Conservation (phyloP, 2,888 invertebrate species). For the Ashinkailepas kermadecensis region DNA sequence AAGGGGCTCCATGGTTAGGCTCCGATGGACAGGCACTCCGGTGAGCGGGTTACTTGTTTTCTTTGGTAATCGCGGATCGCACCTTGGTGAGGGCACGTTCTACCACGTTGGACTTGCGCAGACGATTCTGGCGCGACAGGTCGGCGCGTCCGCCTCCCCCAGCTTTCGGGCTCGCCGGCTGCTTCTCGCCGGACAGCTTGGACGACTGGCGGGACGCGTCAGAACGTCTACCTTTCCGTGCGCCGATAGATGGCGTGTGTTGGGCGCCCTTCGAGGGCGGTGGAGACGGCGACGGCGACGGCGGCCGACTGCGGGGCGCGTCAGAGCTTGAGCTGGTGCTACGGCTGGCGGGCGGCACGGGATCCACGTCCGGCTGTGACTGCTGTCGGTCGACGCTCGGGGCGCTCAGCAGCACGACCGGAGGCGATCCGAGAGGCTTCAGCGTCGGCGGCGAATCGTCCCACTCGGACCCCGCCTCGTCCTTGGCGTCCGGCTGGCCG, state of each 20-base stretch:
- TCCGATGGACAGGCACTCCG: neutral
- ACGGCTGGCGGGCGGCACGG: too few relatives aligned
- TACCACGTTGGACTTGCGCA: conserved; percentile 9
- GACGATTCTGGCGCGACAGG: neutral
- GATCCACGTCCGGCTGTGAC: too few relatives aligned
- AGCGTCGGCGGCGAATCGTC: too few relatives aligned
- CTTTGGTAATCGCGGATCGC: conserved; percentile 4
- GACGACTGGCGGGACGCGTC: neutral
- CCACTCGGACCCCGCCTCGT: too few relatives aligned
- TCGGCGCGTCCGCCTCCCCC: neutral
- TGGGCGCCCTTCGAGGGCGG: neutral
- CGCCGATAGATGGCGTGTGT: neutral
- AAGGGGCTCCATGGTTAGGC: neutral
- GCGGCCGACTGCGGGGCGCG: too few relatives aligned
- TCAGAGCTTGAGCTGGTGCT: too few relatives aligned
- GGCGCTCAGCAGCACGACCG: too few relatives aligned
- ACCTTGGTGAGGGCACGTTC: neutral
- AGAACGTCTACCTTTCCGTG: neutral
- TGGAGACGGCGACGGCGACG: neutral
- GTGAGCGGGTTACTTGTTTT: neutral
- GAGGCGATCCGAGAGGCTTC: too few relatives aligned
- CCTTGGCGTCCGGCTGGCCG: too few relatives aligned
- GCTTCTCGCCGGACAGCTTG: too few relatives aligned
- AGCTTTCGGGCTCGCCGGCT: too few relatives aligned
- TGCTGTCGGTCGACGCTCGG: too few relatives aligned